Evolutionary conservation across 2,113 vertebrate species (phyloP).

Genomic region (Thryonomys swinderianus): DNA sequence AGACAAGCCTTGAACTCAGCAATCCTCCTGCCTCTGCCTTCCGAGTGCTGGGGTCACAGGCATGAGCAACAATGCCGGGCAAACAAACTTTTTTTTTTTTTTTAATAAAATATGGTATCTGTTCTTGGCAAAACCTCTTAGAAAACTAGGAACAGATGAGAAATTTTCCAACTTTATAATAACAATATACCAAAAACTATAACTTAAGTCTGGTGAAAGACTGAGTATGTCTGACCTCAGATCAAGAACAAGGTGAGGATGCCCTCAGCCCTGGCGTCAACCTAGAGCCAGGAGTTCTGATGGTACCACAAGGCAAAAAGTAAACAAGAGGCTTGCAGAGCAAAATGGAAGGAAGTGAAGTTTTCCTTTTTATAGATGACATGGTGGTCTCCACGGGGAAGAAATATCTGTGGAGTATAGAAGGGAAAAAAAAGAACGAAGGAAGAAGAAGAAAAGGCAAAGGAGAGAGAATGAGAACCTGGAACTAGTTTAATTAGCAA

Average conservation of each 20-base stretch:
- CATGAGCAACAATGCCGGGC: too few species aligned
- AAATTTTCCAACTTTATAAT: neutral
- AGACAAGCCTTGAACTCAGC: too few species aligned
- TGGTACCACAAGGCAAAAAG: neutral
- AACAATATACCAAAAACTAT: neutral
- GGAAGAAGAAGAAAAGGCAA: neutral
- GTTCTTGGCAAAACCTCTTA: neutral
- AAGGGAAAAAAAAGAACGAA: neutral
- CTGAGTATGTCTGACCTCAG: neutral
- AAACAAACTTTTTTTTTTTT: too few species aligned
- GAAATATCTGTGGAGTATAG: neutral
- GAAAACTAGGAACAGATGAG: neutral
- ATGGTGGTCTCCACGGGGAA: neutral
- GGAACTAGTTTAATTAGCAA: neutral
- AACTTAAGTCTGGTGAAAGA: neutral
- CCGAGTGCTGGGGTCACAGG: too few species aligned
- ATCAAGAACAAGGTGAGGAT: neutral
- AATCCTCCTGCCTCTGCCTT: too few species aligned
- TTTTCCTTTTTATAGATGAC: neutral
- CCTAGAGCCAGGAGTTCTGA: neutral
- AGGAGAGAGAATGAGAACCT: neutral
- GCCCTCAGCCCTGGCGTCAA: neutral
- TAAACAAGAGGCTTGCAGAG: neutral
- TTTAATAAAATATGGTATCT: slow-evolving; percentile 19
- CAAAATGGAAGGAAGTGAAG: neutral